Evolutionary conservation across 1,140 invertebrate species (phyloP), one percentile per base, ranked within the genome.

Genomic region (Drosophila insularis): DNA sequence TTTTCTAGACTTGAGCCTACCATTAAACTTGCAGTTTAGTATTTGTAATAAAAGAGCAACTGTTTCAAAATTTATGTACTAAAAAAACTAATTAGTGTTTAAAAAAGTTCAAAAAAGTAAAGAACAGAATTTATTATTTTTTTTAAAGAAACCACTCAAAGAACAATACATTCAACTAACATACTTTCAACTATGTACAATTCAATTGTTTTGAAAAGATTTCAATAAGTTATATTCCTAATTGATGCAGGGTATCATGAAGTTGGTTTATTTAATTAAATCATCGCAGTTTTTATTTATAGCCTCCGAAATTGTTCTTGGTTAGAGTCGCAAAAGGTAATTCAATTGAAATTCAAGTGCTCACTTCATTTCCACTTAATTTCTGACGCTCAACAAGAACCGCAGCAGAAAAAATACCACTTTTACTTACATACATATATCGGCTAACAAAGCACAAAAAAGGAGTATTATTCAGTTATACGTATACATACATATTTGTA

Each of bases 321-420:
- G 40, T 43, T 35, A 37, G 67, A 23, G 21, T 64, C 17, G n/a
- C 27, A 37, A 60, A 64, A 64, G 61, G 56, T 40, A 78, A 69
- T 78, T 46, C 63, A 78, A 78, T 78, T 78, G 76, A 78, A 78
- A 78, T 78, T 78, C 76, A 78, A 78, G 76, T 68, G 74, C 74
- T 72, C 75, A 78, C 76, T 78, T 78, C 74, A 68, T 68, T 63
- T 61, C 68, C 74, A 78, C 74, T 78, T 78, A 73, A 78, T 78
- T 78, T 73, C 39, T 73, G 69, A 77, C 62, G 68, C 74, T 71
- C 68, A 78, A 77, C 69, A 61, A 66, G 21, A 71, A 71, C 70
- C 71, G 35, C 21, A 65, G 39, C 2, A 32, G 17, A 31, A 55
- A 31, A 46, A 56, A 21, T n/a, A 58, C 31, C n/a, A 10, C 19